Base-by-base conservation (phyloP, 1,140 invertebrate species). In the Adoxophyes honmai region DNA sequence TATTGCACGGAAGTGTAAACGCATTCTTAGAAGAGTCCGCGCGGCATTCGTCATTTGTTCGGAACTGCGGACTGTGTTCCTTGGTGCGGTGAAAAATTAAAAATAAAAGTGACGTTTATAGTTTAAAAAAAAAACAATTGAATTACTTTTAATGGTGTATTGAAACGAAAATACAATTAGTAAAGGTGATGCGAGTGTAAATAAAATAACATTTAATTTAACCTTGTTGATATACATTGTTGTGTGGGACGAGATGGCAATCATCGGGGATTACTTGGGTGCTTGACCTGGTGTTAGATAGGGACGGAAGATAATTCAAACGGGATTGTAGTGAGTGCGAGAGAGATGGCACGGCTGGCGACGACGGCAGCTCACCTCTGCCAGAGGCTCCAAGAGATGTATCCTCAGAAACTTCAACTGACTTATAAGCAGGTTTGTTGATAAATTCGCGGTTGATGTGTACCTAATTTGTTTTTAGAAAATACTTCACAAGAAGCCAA, bases 321-420 rank as follows among this genome's bases (percentile, higher is more conserved):
- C 21, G 21, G 44, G 39, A 52, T 16, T 55, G 53, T 56, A 35
- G 48, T 48, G 28, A 33, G n/a, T 48, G 55, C 44, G n/a, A 14
- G 8, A 6, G 56, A 56, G 37, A 86, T 86, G 82, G 80, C 82
- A 13, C 67, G 78, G 3, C 28, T 86, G 42, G 78, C 82, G 6
- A 80, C 71, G 5, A 77, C 73, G 16, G 82, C 82, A 0, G 82
- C 75, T 4, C 82, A 86, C 18, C 66, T 86, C 13, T 83, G 78
- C 54, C 82, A 83, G 60, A 64, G 80, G n/a, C 66, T 86, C 13
- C 80, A 82, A 62, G 80, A 86, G 59, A 34, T 86, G 59, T 83
- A 86, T 57, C 80, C 82, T 11, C 80, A 81, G 37, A 83, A 83
- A 42, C 65, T 86, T 14, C 66, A 70, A 52, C 59, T 83, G 39